phyloP scores from a whole-genome alignment of 1,140 invertebrate species.

The Cecropterus lyciades region DNA sequence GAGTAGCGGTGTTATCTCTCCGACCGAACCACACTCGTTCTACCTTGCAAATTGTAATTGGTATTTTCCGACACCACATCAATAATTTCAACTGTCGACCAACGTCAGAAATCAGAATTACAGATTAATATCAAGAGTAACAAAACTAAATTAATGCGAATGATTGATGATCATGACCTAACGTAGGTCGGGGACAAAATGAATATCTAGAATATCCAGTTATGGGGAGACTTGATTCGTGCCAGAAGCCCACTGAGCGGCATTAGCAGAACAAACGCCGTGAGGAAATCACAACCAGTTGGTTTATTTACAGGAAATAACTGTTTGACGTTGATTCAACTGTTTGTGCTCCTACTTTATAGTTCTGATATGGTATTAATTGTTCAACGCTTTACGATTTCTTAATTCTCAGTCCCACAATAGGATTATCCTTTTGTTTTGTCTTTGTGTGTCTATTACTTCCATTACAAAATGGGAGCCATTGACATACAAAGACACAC shows the following conservation, averaged over 20 bases:
- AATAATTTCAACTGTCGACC: too few relatives aligned
- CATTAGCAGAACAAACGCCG: conserved; percentile 20
- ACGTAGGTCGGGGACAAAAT: conserved; percentile 7
- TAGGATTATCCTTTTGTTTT: too few relatives aligned
- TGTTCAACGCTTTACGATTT: not conserved
- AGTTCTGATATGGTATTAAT: not conserved
- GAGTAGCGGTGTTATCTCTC: too few relatives aligned
- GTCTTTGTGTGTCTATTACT: too few relatives aligned
- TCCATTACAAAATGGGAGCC: too few relatives aligned
- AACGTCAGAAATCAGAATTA: too few relatives aligned
- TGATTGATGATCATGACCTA: conserved; percentile 13
- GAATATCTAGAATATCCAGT: not conserved
- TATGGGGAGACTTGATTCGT: conserved; percentile 11
- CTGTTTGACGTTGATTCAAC: conserved; percentile 3
- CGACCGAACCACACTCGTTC: too few relatives aligned
- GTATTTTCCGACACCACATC: too few relatives aligned
- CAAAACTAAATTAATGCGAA: not conserved
- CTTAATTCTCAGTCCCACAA: too few relatives aligned
- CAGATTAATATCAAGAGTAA: too few relatives aligned
- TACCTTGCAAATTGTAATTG: too few relatives aligned
- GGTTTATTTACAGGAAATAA: conserved; percentile 21
- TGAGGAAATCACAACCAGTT: conserved; percentile 14
- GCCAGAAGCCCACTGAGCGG: conserved; percentile 11
- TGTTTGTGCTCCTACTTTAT: conserved; percentile 3
- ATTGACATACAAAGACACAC: too few relatives aligned